Conservation (phyloP, 2,888 invertebrate species). For the Chrysolina oricalcia region DNA sequence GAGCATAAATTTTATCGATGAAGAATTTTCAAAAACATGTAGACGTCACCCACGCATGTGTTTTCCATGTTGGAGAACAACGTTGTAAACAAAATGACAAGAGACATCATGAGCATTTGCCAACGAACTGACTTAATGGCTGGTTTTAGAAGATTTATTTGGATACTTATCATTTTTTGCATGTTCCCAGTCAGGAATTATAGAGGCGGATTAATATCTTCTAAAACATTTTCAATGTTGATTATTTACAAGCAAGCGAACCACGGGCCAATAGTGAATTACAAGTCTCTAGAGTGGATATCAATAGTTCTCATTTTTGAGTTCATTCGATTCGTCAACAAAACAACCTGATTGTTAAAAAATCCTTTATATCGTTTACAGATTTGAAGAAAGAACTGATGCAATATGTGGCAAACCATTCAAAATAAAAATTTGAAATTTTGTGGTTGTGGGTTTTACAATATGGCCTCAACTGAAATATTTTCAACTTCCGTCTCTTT, state of each 20-base stretch:
- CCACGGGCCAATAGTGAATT: background rate
- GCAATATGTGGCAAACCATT: no score
- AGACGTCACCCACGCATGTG: conserved; percentile 57
- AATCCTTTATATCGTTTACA: no score
- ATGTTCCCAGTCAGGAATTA: conserved; percentile 51
- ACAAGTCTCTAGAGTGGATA: background rate
- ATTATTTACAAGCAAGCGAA: background rate
- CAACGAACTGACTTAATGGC: conserved; percentile 60
- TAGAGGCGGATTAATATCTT: conserved; percentile 53
- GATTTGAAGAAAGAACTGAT: no score
- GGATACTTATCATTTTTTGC: conserved; percentile 58
- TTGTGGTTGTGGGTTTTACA: no score
- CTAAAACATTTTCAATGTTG: conserved; percentile 38
- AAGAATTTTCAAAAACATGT: conserved; percentile 40
- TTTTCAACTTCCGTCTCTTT: no score
- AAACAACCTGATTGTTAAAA: background rate
- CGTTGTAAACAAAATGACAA: conserved; percentile 64
- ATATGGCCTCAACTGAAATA: no score
- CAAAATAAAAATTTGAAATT: no score
- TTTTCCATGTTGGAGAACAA: conserved; percentile 61
- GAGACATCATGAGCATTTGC: conserved; percentile 62
- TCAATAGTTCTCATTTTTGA: background rate
- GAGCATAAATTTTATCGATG: background rate
- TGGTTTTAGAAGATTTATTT: conserved; percentile 59
- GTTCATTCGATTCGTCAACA: background rate